Evolutionary conservation across 1,140 invertebrate genomes (phyloP).

Genomic region (Apocrypta bakeri): DNA sequence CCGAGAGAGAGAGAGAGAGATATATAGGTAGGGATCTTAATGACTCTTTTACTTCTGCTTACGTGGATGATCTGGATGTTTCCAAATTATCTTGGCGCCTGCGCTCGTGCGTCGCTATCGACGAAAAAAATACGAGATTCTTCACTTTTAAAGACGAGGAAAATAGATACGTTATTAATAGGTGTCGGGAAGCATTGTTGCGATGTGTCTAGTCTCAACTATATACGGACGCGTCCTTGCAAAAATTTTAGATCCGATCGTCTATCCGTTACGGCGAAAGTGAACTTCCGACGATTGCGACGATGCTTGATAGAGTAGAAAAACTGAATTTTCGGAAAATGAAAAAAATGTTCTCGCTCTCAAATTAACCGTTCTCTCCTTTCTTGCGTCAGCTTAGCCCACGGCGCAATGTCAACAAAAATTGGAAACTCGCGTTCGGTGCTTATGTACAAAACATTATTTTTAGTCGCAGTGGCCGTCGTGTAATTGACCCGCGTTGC

Average conservation of each 20-base stretch:
- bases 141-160: background rate
- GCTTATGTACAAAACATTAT: constrained; percentile 11
- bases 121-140: background rate
- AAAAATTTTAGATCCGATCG: no score
- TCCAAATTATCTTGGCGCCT: background rate
- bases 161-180: background rate
- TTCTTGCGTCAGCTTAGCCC: constrained; percentile 16
- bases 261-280: background rate
- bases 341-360: constrained; percentile 13
- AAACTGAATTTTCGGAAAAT: constrained; percentile 3
- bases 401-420: constrained; percentile 32
- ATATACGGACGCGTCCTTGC: no score
- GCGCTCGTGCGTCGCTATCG: background rate
- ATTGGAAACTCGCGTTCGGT: constrained; percentile 32
- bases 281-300: background rate
- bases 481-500: background rate
- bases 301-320: background rate
- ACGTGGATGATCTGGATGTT: background rate
- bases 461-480: constrained; percentile 12
- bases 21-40: background rate
- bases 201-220: no score
- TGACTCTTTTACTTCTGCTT: background rate
- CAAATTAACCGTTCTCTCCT: constrained; percentile 21
- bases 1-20: background rate
- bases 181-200: background rate